phyloP scores from a whole-genome alignment of 2,888 invertebrate genomes.

The Lamproptera curius region DNA sequence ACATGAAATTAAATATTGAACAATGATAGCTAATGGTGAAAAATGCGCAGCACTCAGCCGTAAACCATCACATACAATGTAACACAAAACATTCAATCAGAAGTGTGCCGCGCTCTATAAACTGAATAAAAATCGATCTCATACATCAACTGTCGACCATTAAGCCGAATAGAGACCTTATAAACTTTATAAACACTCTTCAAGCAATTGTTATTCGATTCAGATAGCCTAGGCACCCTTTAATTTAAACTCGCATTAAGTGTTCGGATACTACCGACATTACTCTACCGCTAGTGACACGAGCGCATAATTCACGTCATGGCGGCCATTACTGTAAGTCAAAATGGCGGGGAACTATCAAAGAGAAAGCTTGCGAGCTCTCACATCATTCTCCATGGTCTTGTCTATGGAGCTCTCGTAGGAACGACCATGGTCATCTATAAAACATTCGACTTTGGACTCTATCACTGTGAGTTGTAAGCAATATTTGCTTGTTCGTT shows the following conservation, averaged over 20 bases:
- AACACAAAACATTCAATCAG: constrained; percentile 11
- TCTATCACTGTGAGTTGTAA: constrained; percentile 33
- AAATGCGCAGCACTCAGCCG: too few relatives aligned
- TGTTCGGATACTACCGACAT: constrained; percentile 56
- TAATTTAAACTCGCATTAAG: constrained; percentile 56
- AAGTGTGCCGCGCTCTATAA: not conserved
- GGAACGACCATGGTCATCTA: constrained; percentile 42
- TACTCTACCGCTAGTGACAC: constrained; percentile 64
- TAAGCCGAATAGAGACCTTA: constrained; percentile 21
- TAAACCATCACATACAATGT: constrained; percentile 9
- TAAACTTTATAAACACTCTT: constrained; percentile 20
- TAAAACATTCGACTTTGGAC: constrained; percentile 28
- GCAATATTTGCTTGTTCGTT: constrained; percentile 1
- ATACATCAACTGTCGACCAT: constrained; percentile 15
- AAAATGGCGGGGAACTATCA: constrained; percentile 74
- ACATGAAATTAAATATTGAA: constrained; percentile 30
- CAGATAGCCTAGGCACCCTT: constrained; percentile 33
- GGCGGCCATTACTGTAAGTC: constrained; percentile 68
- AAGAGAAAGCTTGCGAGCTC: constrained; percentile 71
- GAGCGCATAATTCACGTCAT: constrained; percentile 66
- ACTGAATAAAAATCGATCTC: constrained; percentile 12
- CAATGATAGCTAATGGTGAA: too few relatives aligned
- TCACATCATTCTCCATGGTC: constrained; percentile 72
- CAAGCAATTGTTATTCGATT: constrained; percentile 22
- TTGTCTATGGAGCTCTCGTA: constrained; percentile 53